Conservation (phyloP, 2,888 invertebrate species). For the Hemaris fuciformis region DNA sequence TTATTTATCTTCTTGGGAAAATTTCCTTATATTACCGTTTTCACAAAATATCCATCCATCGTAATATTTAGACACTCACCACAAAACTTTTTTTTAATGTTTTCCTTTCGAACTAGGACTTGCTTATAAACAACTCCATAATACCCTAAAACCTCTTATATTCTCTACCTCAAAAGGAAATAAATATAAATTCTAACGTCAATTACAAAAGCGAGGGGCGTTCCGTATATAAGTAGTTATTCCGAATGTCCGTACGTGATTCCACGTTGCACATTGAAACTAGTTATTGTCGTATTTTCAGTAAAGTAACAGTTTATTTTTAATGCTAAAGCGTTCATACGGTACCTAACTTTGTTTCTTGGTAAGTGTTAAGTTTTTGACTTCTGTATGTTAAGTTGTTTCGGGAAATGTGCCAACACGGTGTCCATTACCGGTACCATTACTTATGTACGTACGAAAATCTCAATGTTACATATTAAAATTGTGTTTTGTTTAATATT, state of each 20-base stretch:
- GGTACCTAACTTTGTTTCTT: not conserved
- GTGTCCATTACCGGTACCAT: no score
- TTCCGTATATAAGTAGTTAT: not conserved
- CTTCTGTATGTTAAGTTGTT: not conserved
- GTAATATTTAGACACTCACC: no score
- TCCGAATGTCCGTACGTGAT: not conserved
- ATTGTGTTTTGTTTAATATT: no score
- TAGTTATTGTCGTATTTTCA: not conserved
- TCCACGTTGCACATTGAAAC: not conserved
- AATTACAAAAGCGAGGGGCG: not conserved
- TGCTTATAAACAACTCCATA: no score
- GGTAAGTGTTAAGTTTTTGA: not conserved
- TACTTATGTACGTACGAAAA: no score
- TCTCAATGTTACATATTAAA: no score
- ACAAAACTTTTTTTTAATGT: no score
- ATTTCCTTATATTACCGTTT: no score
- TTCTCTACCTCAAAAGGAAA: not conserved
- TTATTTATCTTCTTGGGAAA: no score
- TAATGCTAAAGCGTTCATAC: not conserved
- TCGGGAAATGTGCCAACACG: not conserved
- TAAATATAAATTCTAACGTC: not conserved
- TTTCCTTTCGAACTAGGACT: no score
- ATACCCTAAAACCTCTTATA: not conserved
- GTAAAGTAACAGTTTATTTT: not conserved
- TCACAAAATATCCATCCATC: no score